Evolutionary conservation across 2,797 vertebrate genomes (phyloP).

Genomic region (Enteromius unitaeniatus): DNA sequence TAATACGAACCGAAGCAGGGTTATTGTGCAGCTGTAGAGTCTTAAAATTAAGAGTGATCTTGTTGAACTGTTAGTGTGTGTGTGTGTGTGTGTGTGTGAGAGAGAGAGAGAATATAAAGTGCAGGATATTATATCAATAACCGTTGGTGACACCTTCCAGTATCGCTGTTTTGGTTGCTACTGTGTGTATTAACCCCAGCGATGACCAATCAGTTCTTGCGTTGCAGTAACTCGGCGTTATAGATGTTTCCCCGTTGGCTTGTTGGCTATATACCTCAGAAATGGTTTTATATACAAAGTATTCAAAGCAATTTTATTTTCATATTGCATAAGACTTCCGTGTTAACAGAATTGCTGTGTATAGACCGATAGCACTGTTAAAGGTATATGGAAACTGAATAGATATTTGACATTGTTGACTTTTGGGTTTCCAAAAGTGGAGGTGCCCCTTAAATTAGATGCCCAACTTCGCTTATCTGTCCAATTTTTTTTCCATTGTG

Average conservation of each 20-base stretch:
- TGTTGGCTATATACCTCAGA: slow-evolving; percentile 63
- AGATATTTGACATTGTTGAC: slow-evolving; percentile 64
- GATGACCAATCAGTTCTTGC: slow-evolving; percentile 86
- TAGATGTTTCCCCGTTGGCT: slow-evolving; percentile 72
- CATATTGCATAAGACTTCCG: slow-evolving; percentile 63
- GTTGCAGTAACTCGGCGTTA: slow-evolving; percentile 80
- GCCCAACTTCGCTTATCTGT: background rate
- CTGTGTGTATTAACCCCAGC: slow-evolving; percentile 67
- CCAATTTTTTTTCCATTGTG: background rate
- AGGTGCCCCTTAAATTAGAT: slow-evolving; percentile 13
- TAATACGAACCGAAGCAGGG: background rate
- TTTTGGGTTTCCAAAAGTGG: slow-evolving; percentile 26
- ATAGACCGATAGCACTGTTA: slow-evolving; percentile 69
- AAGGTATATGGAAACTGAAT: slow-evolving; percentile 61
- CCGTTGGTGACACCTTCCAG: slow-evolving; percentile 61
- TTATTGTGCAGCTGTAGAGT: slow-evolving; percentile 25
- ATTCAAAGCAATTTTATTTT: slow-evolving; percentile 73
- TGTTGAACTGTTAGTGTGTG: slow-evolving; percentile 38
- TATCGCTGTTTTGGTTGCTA: slow-evolving; percentile 72
- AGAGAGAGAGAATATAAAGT: slow-evolving; percentile 20
- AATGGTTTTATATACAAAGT: slow-evolving; percentile 48
- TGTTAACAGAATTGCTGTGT: slow-evolving; percentile 62
- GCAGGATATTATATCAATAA: slow-evolving; percentile 22
- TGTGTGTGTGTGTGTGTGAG: slow-evolving; percentile 39
- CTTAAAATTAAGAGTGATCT: slow-evolving; percentile 18